Base-by-base conservation (phyloP, 1,140 invertebrate species). In the Batillaria attramentaria region DNA sequence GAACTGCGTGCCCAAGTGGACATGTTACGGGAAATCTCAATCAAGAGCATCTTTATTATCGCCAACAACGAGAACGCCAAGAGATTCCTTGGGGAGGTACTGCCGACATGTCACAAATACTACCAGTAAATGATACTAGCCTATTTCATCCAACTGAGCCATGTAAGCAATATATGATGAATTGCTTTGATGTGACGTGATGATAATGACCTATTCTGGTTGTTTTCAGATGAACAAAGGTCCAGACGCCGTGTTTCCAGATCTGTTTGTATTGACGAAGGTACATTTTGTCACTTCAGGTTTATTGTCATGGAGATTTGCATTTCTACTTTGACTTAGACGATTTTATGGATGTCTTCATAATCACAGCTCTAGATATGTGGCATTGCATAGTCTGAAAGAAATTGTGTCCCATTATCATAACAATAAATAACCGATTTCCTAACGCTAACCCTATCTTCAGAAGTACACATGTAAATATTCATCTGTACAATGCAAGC, bases 11-110 rank as follows among this genome's bases (percentile, higher is more conserved):
- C 43, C 6, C 83, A 85, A 37, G 73, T 88, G 13, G 60, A 79
- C 20, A 83, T 75, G 57, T 65, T 87, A 24, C 82, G 82, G 33
- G 78, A 81, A 3, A 80, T 82, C 57, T 79, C 81, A 18, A 82
- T 87, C 46, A 81, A 84, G 43, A 79, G 81, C 42, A 78, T 88
- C 66, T 87, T 89, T 77, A 60, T 89, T 37, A 78, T 87, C 33
- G 75, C 83, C 18, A 81, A 73, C 65, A 69, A 65, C n/a, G 66
- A 65, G 6, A 86, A 81, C 39, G 86, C 84, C 10, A 68, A 80
- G 37, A 72, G 35, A 28, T 84, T 86, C 66, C 75, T 88, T 4
- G 83, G 74, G 65, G 66, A 78, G 83, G 87, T 85, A 31, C 28
- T 37, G 16, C 33, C 5, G 20, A 1, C n/a, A n/a, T n/a, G n/a